Conservation (phyloP, 1,140 invertebrate species). For the Parasteatoda tepidariorum region DNA sequence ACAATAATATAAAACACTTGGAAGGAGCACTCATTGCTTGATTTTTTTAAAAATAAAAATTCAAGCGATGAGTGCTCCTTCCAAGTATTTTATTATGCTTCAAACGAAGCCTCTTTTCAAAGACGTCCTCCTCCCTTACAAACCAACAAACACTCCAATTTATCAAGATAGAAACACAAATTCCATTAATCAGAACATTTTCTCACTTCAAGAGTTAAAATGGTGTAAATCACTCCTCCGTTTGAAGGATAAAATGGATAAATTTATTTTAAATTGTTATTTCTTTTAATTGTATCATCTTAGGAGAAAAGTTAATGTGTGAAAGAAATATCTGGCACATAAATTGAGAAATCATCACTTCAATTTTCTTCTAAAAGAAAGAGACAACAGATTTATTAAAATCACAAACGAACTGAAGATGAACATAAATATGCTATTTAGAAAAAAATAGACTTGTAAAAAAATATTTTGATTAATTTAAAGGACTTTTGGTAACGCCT, state of each 20-base stretch:
- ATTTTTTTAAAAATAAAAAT: too few relatives aligned
- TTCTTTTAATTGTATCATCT: too few relatives aligned
- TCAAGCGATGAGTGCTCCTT: neutral
- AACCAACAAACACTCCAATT: slow-evolving; percentile 23
- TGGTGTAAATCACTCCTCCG: neutral
- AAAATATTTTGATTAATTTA: neutral
- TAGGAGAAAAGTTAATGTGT: too few relatives aligned
- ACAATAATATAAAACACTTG: neutral
- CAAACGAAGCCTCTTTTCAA: neutral
- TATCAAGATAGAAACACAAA: slow-evolving; percentile 31
- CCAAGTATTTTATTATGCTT: neutral
- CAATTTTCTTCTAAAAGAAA: too few relatives aligned
- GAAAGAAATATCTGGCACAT: too few relatives aligned
- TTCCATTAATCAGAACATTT: slow-evolving; percentile 41
- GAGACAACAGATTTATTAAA: slow-evolving; percentile 26
- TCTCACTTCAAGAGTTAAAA: neutral
- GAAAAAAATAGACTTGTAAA: neutral
- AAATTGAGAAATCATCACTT: too few relatives aligned
- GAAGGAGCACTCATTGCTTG: neutral
- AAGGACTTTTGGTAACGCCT: slow-evolving; percentile 38
- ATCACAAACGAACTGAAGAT: slow-evolving; percentile 28
- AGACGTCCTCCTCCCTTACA: slow-evolving; percentile 9
- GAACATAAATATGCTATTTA: slow-evolving; percentile 1
- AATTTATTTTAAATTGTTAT: too few relatives aligned
- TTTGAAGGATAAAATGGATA: too few relatives aligned